Conservation (phyloP, 1,140 invertebrate species). For the Charaxes varanes region DNA sequence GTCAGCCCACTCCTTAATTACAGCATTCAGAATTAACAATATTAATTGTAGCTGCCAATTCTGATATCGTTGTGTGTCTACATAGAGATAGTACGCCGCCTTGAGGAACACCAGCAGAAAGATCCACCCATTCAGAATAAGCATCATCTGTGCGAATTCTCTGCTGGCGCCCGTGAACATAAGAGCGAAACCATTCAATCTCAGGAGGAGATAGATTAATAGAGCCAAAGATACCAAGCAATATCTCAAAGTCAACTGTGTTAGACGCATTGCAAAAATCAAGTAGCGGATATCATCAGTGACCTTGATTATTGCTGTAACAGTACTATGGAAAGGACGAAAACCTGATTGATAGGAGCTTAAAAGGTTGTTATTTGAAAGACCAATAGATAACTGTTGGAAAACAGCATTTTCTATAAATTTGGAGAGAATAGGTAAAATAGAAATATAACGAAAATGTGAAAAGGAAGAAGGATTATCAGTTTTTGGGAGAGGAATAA, state of each 20-base stretch:
- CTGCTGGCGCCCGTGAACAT: not conserved
- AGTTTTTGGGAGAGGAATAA: no score
- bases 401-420: no score
- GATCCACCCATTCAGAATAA: not conserved
- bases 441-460: no score
- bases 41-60: not conserved
- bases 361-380: not conserved
- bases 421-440: no score
- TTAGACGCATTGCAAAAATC: not conserved
- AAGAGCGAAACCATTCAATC: not conserved
- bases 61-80: not conserved
- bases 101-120: not conserved
- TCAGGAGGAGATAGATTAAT: not conserved
- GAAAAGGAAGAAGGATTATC: no score
- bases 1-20: not conserved
- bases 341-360: not conserved
- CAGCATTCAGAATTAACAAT: not conserved
- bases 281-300: not conserved
- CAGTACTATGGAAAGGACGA: not conserved
- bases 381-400: not conserved
- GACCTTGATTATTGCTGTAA: not conserved
- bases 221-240: not conserved
- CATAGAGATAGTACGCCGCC: conserved; percentile 1
- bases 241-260: not conserved
- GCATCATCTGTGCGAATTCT: not conserved